Evolutionary conservation across 1,140 invertebrate genomes (phyloP), one percentile per base, ranked within the genome.

Genomic region (Aphelenchoides fujianensis): DNA sequence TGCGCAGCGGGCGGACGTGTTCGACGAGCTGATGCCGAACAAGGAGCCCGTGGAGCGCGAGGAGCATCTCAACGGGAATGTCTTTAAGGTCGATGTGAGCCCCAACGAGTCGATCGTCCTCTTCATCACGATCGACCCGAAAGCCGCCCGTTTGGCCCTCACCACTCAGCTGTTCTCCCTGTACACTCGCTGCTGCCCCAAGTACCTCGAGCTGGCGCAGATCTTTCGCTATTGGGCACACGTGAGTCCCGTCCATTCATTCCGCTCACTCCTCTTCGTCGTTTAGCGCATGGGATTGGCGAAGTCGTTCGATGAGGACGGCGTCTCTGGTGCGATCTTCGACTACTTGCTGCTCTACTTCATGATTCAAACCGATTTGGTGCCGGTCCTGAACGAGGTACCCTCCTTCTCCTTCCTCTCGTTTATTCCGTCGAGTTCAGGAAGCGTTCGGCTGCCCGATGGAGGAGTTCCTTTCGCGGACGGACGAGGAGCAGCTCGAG

Each of bases 301-400:
- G 34, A 59, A 59, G 55, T 30, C 55, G 55, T 59, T 48, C 41
- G 55, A 59, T 5, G 55, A 59, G 34, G 5, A 19, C 5, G 5
- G 55, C 55, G 19, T 19, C 5, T 59, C 55, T 7, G 55, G 55
- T 7, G 55, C 55, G 34, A 59, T 59, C 34, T 59, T 59, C 19
- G 55, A 59, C 55, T 59, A 59, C 55, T 30, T 59, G 55, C 27
- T 23, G 5, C 19, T 59, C 5, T 59, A 59, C 55, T 7, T 59
- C 5, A 59, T 59, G 55, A 27, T 30, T 30, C 5, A 5, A 19
- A 7, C 28, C 19, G 19, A 7, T 5, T 5, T 5, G 12, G 27
- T 59, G 12, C 55, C 55, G 23, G 23, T 59, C 34, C 7, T 59
- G 7, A 19, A 59, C 7, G 55, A 59, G 55, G 55, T 59, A 59